Conservation (phyloP, 2,888 invertebrate species). For the Suillia variegata region DNA sequence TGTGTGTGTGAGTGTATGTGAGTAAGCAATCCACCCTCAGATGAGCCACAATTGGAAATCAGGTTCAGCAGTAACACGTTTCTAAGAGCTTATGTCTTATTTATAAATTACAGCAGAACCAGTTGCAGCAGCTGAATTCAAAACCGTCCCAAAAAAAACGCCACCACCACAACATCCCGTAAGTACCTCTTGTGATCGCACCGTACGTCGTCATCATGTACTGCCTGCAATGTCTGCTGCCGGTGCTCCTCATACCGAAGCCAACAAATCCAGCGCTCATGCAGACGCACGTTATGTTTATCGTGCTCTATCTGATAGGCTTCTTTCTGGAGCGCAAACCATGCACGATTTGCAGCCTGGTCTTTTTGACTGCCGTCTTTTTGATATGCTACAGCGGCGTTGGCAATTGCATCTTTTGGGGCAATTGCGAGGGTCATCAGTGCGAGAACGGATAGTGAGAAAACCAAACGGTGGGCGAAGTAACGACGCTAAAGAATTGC, state of each 20-base stretch:
- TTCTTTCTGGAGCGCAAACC: constrained; percentile 97
- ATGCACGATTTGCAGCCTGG: constrained; percentile 94
- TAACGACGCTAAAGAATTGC: constrained; percentile 29
- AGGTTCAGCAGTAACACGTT: no score
- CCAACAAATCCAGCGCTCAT: constrained; percentile 95
- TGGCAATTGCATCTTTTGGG: constrained; percentile 94
- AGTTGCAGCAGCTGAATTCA: no score
- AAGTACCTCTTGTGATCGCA: neutral
- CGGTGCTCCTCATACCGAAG: constrained; percentile 95
- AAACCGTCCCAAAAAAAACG: no score
- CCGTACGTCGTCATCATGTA: constrained; percentile 71
- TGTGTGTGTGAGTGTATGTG: no score
- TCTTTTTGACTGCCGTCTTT: constrained; percentile 91
- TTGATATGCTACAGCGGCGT: constrained; percentile 95
- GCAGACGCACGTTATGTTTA: constrained; percentile 97
- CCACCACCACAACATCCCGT: no score
- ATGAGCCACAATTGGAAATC: no score
- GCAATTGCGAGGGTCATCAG: constrained; percentile 74
- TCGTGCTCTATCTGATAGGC: constrained; percentile 93
- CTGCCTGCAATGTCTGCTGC: constrained; percentile 96
- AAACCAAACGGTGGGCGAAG: neutral
- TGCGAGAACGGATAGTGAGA: constrained; percentile 63
- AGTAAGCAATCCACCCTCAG: no score
- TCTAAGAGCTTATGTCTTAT: no score
- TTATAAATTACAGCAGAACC: no score